These are phyloP conservation scores for Corythoichthys haematopterus DNA, from an alignment of 2,113 vertebrate genomes.

Conservation along the genomic window DNA sequence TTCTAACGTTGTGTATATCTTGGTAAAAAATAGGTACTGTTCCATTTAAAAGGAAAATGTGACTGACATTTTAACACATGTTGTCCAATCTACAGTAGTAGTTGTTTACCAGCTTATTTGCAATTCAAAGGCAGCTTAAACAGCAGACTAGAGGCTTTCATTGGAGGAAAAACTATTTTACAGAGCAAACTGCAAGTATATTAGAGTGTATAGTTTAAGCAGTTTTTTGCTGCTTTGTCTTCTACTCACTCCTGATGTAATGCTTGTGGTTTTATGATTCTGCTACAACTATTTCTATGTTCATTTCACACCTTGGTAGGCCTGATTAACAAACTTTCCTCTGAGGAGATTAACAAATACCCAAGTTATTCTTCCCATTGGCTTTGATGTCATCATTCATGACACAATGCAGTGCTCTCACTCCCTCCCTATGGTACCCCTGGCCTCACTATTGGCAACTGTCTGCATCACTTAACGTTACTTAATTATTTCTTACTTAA, in stretches of 20 bases:
- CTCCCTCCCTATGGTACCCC: constrained; percentile 17
- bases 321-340: constrained; percentile 39
- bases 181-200: background rate
- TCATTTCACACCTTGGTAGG: constrained; percentile 34
- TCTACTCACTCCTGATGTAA: background rate
- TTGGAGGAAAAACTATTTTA: background rate
- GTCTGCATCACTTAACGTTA: constrained; percentile 13
- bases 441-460: constrained; percentile 50
- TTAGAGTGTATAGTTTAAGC: background rate
- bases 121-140: background rate
- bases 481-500: no score
- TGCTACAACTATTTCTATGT: constrained; percentile 35
- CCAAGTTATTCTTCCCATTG: constrained; percentile 9
- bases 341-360: constrained; percentile 20
- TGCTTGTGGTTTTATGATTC: constrained; percentile 27
- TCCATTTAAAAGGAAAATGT: no score
- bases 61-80: no score
- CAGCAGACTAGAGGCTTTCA: background rate
- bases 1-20: background rate
- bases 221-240: background rate
- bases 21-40: no score
- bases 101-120: background rate
- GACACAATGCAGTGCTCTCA: constrained; percentile 2
- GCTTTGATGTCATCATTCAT: constrained; percentile 6
- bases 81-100: background rate